Conservation (phyloP, 2,797 vertebrate genomes). For the Darevskia mixta region DNA sequence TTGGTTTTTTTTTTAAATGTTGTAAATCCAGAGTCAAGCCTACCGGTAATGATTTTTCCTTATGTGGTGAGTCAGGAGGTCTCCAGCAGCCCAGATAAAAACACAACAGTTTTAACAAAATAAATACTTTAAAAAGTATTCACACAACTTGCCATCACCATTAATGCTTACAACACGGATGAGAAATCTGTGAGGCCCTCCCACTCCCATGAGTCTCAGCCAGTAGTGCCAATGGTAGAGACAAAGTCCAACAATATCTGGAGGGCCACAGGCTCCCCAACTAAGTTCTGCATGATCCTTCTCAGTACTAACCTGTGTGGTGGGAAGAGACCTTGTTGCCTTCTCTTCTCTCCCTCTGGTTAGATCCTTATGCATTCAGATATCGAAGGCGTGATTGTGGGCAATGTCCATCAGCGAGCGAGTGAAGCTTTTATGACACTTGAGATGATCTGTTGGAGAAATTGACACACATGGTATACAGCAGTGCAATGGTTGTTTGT, state of each 20-base stretch:
- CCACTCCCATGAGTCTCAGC: neutral
- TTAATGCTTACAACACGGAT: neutral
- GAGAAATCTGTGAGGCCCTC: neutral
- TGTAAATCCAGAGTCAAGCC: neutral
- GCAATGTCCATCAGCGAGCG: neutral
- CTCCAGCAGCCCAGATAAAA: neutral
- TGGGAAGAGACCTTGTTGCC: conserved; percentile 10
- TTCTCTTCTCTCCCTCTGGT: conserved; percentile 11
- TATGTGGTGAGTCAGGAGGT: conserved; percentile 5
- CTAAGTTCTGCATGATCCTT: neutral
- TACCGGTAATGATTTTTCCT: conserved; percentile 8
- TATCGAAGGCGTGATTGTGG: neutral
- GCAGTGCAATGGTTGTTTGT: conserved; percentile 7
- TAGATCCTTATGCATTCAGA: conserved; percentile 31
- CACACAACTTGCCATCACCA: neutral
- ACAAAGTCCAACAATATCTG: neutral
- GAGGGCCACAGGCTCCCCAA: neutral
- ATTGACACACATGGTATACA: neutral
- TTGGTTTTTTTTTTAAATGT: neutral
- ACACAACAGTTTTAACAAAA: conserved; percentile 28
- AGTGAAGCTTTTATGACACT: conserved; percentile 18
- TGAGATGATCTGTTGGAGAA: conserved; percentile 46
- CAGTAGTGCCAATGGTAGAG: neutral
- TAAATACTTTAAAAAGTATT: too few species aligned
- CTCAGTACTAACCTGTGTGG: conserved; percentile 51